Evolutionary conservation across 2,797 vertebrate species (phyloP).

Genomic region (Anguilla pacifica): DNA sequence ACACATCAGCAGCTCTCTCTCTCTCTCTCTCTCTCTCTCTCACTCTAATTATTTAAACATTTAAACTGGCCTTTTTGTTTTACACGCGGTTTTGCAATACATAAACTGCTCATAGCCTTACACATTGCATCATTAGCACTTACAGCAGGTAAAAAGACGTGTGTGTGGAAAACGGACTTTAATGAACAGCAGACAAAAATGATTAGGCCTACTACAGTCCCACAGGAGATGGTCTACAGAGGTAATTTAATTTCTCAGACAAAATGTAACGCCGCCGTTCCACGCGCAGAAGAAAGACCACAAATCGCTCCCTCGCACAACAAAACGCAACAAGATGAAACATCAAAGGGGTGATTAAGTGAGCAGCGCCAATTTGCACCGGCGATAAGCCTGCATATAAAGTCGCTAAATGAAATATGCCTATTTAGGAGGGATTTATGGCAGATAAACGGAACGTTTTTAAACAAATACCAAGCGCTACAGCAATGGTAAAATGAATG

Average conservation of each 20-base stretch:
- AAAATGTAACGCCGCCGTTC: background rate
- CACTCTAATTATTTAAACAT: slow-evolving; percentile 29
- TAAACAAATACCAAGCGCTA: slow-evolving; percentile 12
- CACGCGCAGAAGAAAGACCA: background rate
- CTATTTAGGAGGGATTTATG: background rate
- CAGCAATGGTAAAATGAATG: background rate
- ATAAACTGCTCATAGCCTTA: background rate
- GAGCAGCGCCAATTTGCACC: background rate
- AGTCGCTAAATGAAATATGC: slow-evolving; percentile 5
- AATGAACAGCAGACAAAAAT: background rate
- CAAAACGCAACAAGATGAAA: slow-evolving; percentile 10
- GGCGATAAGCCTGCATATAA: background rate
- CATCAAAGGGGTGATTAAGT: slow-evolving; percentile 20
- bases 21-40: slow-evolving; percentile 5
- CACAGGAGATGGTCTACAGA: slow-evolving; percentile 16
- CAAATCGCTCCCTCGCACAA: slow-evolving; percentile 19
- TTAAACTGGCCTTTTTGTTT: background rate
- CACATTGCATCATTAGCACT: slow-evolving; percentile 8
- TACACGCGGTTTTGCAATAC: background rate
- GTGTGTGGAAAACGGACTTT: background rate
- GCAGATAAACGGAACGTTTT: slow-evolving; percentile 1
- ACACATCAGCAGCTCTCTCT: background rate
- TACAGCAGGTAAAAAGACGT: background rate
- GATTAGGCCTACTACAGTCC: background rate
- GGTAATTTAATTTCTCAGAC: slow-evolving; percentile 14